phyloP scores from a whole-genome alignment of 2,797 vertebrate species.

The Rhynchotus rufescens region DNA sequence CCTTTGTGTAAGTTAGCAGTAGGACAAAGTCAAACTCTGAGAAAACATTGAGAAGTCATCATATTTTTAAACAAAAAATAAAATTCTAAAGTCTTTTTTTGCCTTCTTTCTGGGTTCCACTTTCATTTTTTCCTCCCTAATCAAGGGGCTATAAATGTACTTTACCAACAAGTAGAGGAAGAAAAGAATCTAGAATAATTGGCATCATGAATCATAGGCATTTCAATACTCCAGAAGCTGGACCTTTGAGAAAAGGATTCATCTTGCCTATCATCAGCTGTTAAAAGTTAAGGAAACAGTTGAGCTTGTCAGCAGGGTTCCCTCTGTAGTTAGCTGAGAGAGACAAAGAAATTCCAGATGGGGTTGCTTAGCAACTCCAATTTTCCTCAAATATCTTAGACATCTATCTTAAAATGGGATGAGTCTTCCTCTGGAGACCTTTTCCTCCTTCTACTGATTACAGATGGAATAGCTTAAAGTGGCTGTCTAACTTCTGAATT shows the following conservation, averaged over 20 bases:
- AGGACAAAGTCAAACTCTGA: neutral
- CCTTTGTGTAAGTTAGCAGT: neutral
- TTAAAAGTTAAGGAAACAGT: neutral
- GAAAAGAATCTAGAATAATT: neutral
- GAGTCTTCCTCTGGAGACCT: slow-evolving; percentile 20
- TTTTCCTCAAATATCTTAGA: slow-evolving; percentile 36
- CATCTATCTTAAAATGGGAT: slow-evolving; percentile 19
- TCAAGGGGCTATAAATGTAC: neutral
- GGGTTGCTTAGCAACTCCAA: slow-evolving; percentile 62
- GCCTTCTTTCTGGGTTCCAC: accelerated
- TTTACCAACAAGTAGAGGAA: neutral
- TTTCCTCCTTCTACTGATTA: slow-evolving; percentile 8
- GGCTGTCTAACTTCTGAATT: slow-evolving; percentile 2
- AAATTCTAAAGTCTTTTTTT: neutral
- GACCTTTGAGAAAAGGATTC: neutral
- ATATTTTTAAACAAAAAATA: neutral
- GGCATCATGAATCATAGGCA: neutral
- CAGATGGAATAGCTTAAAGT: slow-evolving; percentile 8
- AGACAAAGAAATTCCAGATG: neutral
- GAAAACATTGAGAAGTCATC: neutral
- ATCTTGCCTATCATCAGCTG: neutral
- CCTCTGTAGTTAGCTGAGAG: neutral
- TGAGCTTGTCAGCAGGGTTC: slow-evolving; percentile 4
- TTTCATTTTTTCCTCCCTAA: neutral
- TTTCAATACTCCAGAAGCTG: neutral